Evolutionary conservation across 2,113 vertebrate species (phyloP), one percentile per base, ranked within the genome.

Genomic region (Oxyruncus cristatus): DNA sequence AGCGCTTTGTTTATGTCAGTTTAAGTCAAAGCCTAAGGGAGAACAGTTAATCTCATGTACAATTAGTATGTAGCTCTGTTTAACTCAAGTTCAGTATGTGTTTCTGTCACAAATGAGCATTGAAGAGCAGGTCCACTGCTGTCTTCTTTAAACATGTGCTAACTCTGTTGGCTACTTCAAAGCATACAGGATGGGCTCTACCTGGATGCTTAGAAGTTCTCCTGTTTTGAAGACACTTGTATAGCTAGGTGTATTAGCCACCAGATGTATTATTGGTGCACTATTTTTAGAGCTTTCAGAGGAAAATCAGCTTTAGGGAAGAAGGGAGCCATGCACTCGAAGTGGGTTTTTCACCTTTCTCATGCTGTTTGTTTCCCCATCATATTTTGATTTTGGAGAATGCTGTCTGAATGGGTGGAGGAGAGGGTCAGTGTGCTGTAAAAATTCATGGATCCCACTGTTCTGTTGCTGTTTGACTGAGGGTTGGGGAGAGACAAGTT

Each of bases 121-220:
- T 8, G 8, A 47, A 63, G 17, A 62, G 6, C 44, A 28, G 12
- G 44, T 71, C 61, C 39, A 11, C 21, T 4, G 1, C 61, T 33
- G 30, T 19, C 46, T 22, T 30, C 41, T 58, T 56, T 47, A 72
- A 80, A 59, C 9, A 23, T 14, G 0, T 42, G 33, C 9, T 18
- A 71, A 4, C 41, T 71, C 16, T 75, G 28, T 9, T 58, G 8
- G 14, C 75, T 42, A 3, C 20, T 11, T 56, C 39, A 56, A 6
- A 56, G 27, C 37, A 7, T 14, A 16, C 20, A 26, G 59, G 14
- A 23, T 3, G 4, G 24, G 17, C 26, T 21, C 22, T 82, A 8
- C 10, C 2, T 0, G 0, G 18, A 4, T 61, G 5, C 28, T 44
- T 59, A 49, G 37, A 88, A 76, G n/a, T 44, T 68, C 58, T 66